These are phyloP conservation scores for Drosophila leonis DNA, from an alignment of 2,888 invertebrate species.

Conservation along the genomic window DNA sequence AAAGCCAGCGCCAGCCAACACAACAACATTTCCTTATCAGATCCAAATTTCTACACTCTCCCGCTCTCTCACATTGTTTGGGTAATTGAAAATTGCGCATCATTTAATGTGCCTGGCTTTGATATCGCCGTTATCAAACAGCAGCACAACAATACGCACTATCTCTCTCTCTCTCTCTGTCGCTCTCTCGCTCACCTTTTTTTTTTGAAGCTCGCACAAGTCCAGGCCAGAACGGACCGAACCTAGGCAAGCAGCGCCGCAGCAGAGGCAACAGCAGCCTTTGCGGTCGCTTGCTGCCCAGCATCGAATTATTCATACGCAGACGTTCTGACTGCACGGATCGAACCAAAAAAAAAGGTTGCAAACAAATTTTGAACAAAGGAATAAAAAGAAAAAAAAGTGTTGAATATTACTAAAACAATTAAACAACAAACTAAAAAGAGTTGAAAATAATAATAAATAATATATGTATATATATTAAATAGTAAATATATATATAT, in stretches of 20 bases:
- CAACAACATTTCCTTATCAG: slow-evolving; percentile 34
- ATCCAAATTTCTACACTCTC: slow-evolving; percentile 18
- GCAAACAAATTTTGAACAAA: slow-evolving; percentile 16
- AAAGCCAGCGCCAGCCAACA: slow-evolving; percentile 18
- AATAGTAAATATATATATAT: slow-evolving; percentile 2
- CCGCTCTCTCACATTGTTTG: slow-evolving; percentile 2
- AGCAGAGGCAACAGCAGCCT: slow-evolving; percentile 55
- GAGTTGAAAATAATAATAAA: slow-evolving; percentile 6
- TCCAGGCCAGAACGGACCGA: slow-evolving; percentile 37
- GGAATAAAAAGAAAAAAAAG: slow-evolving; percentile 20
- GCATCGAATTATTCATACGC: slow-evolving; percentile 74
- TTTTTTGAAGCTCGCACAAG: slow-evolving; percentile 36
- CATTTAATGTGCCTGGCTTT: slow-evolving; percentile 42
- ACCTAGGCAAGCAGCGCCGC: slow-evolving; percentile 43
- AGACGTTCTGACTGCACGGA: slow-evolving; percentile 73
- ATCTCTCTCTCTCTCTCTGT: neutral
- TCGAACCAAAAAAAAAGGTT: slow-evolving; percentile 38
- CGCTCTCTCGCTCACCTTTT: slow-evolving; percentile 16
- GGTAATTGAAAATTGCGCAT: slow-evolving; percentile 68
- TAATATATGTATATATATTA: neutral
- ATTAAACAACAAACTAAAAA: neutral
- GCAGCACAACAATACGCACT: slow-evolving; percentile 25
- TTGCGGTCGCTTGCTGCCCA: slow-evolving; percentile 61
- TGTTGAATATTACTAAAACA: slow-evolving; percentile 19
- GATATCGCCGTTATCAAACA: slow-evolving; percentile 58